phyloP scores from a whole-genome alignment of 1,140 invertebrate genomes.

The Heliothis subflexa region DNA sequence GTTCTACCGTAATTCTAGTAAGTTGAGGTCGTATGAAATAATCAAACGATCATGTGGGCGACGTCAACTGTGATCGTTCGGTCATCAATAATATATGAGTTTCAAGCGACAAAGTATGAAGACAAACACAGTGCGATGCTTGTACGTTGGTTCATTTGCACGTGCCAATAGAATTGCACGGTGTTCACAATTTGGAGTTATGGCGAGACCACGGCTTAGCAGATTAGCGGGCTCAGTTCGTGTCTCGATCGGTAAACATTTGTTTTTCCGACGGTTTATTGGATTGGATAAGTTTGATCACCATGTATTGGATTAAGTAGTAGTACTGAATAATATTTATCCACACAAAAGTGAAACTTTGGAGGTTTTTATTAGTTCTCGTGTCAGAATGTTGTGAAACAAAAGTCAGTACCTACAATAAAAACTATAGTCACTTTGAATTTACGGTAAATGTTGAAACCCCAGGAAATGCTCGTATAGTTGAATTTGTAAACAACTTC shows the following conservation, averaged over 20 bases:
- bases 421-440: too few species aligned
- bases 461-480: too few species aligned
- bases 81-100: constrained; percentile 75
- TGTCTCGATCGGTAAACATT: constrained; percentile 1
- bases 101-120: constrained; percentile 70
- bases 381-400: too few species aligned
- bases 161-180: constrained; percentile 64
- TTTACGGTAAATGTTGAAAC: too few species aligned
- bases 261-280: constrained; percentile 25
- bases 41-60: constrained; percentile 63
- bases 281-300: not conserved
- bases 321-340: not conserved
- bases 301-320: not conserved
- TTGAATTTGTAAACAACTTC: too few species aligned
- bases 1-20: constrained; percentile 56
- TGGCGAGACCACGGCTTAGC: constrained; percentile 41
- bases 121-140: constrained; percentile 65
- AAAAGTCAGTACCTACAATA: too few species aligned
- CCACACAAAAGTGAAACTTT: too few species aligned
- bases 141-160: constrained; percentile 70
- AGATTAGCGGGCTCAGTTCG: constrained; percentile 53
- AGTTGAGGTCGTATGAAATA: constrained; percentile 63
- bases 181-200: constrained; percentile 59
- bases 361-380: too few species aligned
- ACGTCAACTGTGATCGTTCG: constrained; percentile 55